Conservation (phyloP, 2,888 invertebrate genomes). For the Neoitamus cyanurus region DNA sequence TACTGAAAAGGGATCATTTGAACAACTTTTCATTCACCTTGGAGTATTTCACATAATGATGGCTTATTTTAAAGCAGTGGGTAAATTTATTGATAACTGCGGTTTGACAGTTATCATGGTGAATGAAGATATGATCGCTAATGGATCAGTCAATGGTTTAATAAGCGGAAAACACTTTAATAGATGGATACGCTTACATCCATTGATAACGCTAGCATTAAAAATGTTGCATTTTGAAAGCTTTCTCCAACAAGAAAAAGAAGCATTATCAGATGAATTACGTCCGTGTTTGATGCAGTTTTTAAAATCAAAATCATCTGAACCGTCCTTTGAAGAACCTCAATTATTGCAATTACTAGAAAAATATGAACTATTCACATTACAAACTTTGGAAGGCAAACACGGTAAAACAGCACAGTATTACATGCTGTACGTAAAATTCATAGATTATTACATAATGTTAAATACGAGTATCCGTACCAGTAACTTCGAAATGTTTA, state of each 20-base stretch:
- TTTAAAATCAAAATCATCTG: not conserved
- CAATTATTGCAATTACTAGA: too few species aligned
- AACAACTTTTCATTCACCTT: constrained; percentile 61
- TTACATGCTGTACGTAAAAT: not conserved
- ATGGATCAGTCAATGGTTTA: constrained; percentile 21
- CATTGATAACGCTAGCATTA: not conserved
- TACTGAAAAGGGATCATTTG: constrained; percentile 56
- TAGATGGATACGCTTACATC: constrained; percentile 30
- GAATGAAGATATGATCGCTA: constrained; percentile 2
- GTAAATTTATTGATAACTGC: constrained; percentile 56
- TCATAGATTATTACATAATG: not conserved
- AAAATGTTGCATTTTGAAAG: not conserved
- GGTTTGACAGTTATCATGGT: constrained; percentile 43
- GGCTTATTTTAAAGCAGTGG: constrained; percentile 58
- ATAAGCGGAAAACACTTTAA: constrained; percentile 39
- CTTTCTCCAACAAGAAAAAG: not conserved
- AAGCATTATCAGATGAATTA: too few species aligned
- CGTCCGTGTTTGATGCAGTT: too few species aligned
- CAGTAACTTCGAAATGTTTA: constrained; percentile 55
- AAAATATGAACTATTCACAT: too few species aligned
- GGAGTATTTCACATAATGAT: constrained; percentile 59
- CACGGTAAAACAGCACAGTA: not conserved
- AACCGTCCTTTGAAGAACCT: not conserved
- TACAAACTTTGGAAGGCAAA: not conserved
- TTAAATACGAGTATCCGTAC: not conserved